Evolutionary conservation across 2,797 vertebrate genomes (phyloP), one percentile per base, ranked within the genome.

Genomic region (Sciurus vulgaris): DNA sequence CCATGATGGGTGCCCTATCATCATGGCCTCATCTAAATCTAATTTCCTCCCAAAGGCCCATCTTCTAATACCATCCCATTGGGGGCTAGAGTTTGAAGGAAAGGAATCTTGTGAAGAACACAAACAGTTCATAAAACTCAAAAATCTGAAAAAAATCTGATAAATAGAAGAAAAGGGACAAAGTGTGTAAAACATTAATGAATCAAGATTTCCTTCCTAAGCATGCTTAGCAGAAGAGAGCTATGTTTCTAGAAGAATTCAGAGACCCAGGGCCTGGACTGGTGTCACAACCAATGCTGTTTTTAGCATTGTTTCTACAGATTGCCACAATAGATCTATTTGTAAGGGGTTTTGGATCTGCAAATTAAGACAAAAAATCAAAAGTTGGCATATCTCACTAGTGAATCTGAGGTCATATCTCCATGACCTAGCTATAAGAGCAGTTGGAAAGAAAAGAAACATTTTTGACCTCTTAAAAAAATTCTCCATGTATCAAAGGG

Each of bases 231-330:
- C 7, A 74, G 3, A 65, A 13, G n/a, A 67, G 7, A 56, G 7
- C 7, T 78, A 41, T 10, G 9, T 26, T 78, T 56, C 51, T 65
- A 24, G 2, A 44, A 44, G 35, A 65, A 86, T 7, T 18, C 2
- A 41, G 47, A 83, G 6, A 22, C 4, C 4, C 20, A 20, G 51
- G 4, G 7, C 1, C 47, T 59, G 1, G 35, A 85, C 8, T 33
- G 11, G 0, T 76, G 12, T 2, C 24, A 38, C 26, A 0, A 2
- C 1, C 26, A 54, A 18, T n/a, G 6, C 5, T 79, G 7, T 54
- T 30, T 61, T 33, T 63, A 81, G 14, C n/a, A 13, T 26, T 63
- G 51, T 20, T 76, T 82, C 7, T 74, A 56, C 7, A 63, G 63
- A 20, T 77, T 49, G 2, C 38, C n/a, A 15, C 49, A 77, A 51